Evolutionary conservation across 2,797 vertebrate genomes (phyloP).

Genomic region (Euthynnus affinis): DNA sequence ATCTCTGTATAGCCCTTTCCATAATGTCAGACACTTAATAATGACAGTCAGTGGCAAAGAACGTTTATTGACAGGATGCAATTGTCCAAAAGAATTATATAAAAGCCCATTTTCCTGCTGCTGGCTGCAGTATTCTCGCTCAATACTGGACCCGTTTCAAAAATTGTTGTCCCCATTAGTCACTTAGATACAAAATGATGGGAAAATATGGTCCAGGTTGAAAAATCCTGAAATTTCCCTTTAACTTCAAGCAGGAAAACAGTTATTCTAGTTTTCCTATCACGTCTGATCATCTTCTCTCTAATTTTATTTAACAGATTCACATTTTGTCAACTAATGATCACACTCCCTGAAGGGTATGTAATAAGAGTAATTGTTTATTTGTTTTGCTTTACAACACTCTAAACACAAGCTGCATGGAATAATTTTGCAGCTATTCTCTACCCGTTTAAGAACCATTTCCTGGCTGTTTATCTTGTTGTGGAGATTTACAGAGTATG

Average conservation of each 20-base stretch:
- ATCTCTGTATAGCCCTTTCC: no score
- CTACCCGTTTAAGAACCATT: not conserved
- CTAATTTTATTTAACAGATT: not conserved
- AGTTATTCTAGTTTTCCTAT: not conserved
- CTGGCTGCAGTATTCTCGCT: no score
- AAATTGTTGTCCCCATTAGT: no score
- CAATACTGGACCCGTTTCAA: no score
- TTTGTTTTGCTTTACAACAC: not conserved
- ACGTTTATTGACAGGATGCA: no score
- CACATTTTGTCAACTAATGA: not conserved
- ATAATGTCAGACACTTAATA: no score
- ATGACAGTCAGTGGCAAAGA: no score
- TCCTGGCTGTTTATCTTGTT: not conserved
- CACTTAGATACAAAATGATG: no score
- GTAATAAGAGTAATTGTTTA: not conserved
- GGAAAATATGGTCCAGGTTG: no score
- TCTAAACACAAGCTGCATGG: not conserved
- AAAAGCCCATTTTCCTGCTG: no score
- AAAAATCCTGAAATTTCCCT: no score
- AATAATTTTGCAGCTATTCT: not conserved
- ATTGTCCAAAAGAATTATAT: no score
- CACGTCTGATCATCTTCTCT: not conserved
- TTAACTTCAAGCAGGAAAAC: not conserved
- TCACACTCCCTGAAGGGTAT: not conserved
- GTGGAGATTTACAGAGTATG: not conserved